A percentile compares a stretch with the other conserved stretches of the same genome.
Evolutionary conservation across 92 coral and sea anemone species (phyloP).

Genomic region (Porites rus): DNA sequence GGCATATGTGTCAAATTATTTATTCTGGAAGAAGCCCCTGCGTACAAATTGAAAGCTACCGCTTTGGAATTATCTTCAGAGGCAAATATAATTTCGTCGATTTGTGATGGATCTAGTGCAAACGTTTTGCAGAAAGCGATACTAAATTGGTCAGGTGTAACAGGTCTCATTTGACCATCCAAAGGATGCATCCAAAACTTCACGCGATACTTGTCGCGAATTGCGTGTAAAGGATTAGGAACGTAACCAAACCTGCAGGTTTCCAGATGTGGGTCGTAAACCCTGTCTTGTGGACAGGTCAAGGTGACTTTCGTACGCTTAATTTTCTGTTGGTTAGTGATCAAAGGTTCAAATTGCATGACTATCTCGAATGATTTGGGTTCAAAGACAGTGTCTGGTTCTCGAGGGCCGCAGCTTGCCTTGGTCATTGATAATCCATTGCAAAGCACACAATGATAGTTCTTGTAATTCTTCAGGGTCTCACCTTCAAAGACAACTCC

Average conservation of each 20-base stretch:
- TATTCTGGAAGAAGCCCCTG: neutral
- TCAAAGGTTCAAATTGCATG: slow-evolving; percentile 23
- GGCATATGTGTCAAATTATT: neutral
- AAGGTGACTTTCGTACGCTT: neutral
- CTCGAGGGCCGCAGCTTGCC: slow-evolving; percentile 70
- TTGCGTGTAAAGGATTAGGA: slow-evolving; percentile 59
- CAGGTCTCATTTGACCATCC: slow-evolving; percentile 29
- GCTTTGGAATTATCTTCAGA: slow-evolving; percentile 40
- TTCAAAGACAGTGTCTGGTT: slow-evolving; percentile 25
- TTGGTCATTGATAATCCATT: slow-evolving; percentile 35
- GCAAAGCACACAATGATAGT: slow-evolving; percentile 71
- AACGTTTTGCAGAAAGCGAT: slow-evolving; percentile 26
- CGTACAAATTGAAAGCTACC: slow-evolving; percentile 61
- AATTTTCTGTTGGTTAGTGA: neutral
- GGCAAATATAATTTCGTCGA: slow-evolving; percentile 26
- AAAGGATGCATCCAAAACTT: slow-evolving; percentile 75
- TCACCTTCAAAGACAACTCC: slow-evolving; percentile 32
- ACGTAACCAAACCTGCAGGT: slow-evolving; percentile 52
- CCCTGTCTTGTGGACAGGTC: slow-evolving; percentile 24
- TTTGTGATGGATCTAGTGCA: slow-evolving; percentile 44
- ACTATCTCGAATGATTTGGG: slow-evolving; percentile 85
- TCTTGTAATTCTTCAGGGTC: slow-evolving; percentile 53
- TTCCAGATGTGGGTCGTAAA: slow-evolving; percentile 77
- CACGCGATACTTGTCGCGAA: slow-evolving; percentile 77
- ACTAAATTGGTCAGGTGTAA: slow-evolving; percentile 51